A percentile compares a stretch with the other conserved stretches of the same genome.
Conservation (phyloP, 2,797 vertebrate genomes). For the Sebastes matsubarae region DNA sequence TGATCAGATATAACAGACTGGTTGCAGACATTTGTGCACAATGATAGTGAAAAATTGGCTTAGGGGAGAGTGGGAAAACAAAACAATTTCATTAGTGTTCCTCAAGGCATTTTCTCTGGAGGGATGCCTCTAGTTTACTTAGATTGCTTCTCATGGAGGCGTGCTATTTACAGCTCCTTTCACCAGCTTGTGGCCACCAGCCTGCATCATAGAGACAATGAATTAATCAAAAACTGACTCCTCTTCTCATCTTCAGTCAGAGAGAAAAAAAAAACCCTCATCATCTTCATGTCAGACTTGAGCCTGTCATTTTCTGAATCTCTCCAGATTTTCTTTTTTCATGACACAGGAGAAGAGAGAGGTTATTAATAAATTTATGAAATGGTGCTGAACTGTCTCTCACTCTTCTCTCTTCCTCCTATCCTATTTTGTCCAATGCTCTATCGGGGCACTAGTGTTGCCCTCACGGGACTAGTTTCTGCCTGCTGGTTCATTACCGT, state of each 20-base stretch:
- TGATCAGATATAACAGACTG: background rate
- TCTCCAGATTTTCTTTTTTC: constrained; percentile 42
- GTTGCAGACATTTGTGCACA: constrained; percentile 2
- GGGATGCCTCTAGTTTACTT: constrained; percentile 30
- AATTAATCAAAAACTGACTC: constrained; percentile 54
- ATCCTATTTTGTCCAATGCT: constrained; percentile 35
- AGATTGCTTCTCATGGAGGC: constrained; percentile 25
- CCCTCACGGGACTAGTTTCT: constrained; percentile 48
- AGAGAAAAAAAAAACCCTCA: constrained; percentile 18
- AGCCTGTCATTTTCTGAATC: constrained; percentile 54
- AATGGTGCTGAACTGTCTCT: constrained; percentile 48
- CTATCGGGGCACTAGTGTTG: constrained; percentile 36
- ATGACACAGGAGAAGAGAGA: constrained; percentile 26
- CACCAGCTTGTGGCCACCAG: constrained; percentile 35
- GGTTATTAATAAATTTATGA: constrained; percentile 65
- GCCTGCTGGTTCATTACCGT: constrained; percentile 50
- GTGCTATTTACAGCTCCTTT: constrained; percentile 44
- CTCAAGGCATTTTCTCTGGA: constrained; percentile 26
- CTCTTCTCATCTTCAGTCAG: constrained; percentile 34
- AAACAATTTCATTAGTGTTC: constrained; percentile 27
- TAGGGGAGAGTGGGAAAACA: constrained; percentile 9
- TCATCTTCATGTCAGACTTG: constrained; percentile 47
- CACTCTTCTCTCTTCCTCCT: background rate
- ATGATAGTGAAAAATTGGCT: background rate
- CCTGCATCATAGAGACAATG: constrained; percentile 42